Base-by-base conservation (phyloP, 2,797 vertebrate species). In the Sylvilagus floridanus region DNA sequence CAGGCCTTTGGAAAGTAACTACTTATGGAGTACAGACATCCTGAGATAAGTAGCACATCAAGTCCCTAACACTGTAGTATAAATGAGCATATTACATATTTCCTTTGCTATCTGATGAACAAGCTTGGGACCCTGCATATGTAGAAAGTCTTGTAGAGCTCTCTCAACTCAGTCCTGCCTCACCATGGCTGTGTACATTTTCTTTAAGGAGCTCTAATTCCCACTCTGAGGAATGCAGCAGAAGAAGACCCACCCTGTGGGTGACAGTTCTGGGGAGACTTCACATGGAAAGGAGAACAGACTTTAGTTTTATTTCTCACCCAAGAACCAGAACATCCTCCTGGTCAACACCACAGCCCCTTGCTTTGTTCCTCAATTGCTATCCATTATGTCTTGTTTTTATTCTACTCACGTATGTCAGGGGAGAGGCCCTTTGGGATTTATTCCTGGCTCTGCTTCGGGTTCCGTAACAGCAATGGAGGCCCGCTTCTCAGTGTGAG, bases 371-470 rank as follows among this genome's bases (percentile, higher is more conserved):
- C 84, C 37, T 35, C 16, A 47, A 11, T n/a, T 17, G 6, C 26
- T 81, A 12, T 89, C 65, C 32, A 30, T 93, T 69, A 57, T 60
- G 24, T 83, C 66, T 96, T 32, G 9, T 93, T 95, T 92, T 73
- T 75, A 89, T 96, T 87, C 84, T 63, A 13, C 42, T 88, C 63
- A 81, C 52, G 17, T 30, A 26, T 14, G 79, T 93, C 83, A 92
- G 28, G 86, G 91, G 85, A 92, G 84, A 88, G 90, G 28, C 37
- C 90, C 65, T 88, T 68, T 68, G 93, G 94, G 84, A 85, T 54
- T 75, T 87, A 77, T 72, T 76, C 94, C 79, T 92, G 88, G 90
- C 92, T 92, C 30, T 89, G 79, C 42, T 89, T 96, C 79, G 84
- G 63, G 72, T 30, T 85, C 63, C 66, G 24, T 94, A 95, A 90